Percentiles rank a stretch among this genome's conserved stretches.
Conservation (phyloP, 2,797 vertebrate species). For the Muraenolepis orangiensis region DNA sequence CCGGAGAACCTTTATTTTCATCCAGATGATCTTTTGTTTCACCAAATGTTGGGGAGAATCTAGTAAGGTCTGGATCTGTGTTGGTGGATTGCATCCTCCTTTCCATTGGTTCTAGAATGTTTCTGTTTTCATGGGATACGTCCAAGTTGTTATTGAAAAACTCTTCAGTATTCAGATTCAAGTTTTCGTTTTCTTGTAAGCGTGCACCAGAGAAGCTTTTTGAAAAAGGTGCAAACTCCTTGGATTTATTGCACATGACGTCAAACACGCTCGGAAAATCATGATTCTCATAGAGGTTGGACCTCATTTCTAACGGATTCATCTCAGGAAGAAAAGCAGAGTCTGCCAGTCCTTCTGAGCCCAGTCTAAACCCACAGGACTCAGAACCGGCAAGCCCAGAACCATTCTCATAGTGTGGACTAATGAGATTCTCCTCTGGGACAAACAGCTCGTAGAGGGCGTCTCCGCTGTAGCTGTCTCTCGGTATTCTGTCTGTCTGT, state of each 20-base stretch:
- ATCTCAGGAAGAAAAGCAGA: slow-evolving; percentile 69
- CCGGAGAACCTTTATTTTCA: slow-evolving; percentile 56
- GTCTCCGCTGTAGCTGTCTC: slow-evolving; percentile 96
- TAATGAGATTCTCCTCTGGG: slow-evolving; percentile 84
- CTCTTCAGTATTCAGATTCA: slow-evolving; percentile 52
- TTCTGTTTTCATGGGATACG: slow-evolving; percentile 46
- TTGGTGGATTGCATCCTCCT: slow-evolving; percentile 35
- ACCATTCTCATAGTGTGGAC: slow-evolving; percentile 81
- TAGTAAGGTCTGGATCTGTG: slow-evolving; percentile 57
- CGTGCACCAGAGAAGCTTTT: slow-evolving; percentile 53
- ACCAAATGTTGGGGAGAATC: slow-evolving; percentile 47
- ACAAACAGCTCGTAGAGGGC: slow-evolving; percentile 96
- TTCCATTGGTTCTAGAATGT: slow-evolving; percentile 39
- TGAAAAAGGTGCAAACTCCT: slow-evolving; percentile 52
- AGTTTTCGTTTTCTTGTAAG: slow-evolving; percentile 61
- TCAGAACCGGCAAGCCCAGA: slow-evolving; percentile 69
- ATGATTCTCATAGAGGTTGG: slow-evolving; percentile 79
- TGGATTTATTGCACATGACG: slow-evolving; percentile 67
- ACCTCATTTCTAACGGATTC: slow-evolving; percentile 78
- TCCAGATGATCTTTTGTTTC: slow-evolving; percentile 62
- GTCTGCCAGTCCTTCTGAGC: slow-evolving; percentile 61
- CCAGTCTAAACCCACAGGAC: slow-evolving; percentile 74
- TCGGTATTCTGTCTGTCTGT: slow-evolving; percentile 79
- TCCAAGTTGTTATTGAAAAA: slow-evolving; percentile 47
- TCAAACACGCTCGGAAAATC: slow-evolving; percentile 68